Evolutionary conservation across 2,797 vertebrate genomes (phyloP), one percentile per base, ranked within the genome.

Genomic region (Cossypha polioptera): DNA sequence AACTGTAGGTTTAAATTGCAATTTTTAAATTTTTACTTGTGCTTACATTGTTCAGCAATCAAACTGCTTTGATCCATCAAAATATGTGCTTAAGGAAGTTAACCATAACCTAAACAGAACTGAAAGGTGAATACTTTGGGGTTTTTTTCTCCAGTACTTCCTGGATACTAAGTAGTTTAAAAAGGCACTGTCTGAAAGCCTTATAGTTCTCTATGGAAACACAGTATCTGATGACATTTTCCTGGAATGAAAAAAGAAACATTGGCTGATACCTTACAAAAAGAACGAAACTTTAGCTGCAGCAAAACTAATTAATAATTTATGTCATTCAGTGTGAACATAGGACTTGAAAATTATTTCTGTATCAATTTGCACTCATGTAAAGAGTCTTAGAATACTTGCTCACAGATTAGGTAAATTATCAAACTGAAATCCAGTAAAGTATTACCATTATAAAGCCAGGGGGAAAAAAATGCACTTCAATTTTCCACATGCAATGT

Each of bases 291-390:
- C 66, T 50, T 95, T 58, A 95, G 68, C 88, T 88, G 68, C 69
- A 71, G 83, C 9, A 36, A 91, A 86, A 48, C 86, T 87, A 73
- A 88, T 95, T 94, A 90, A 96, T 95, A 94, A 94, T 83, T 95
- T 75, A 95, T 86, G 68, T 51, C 67, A 92, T 69, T 43, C 93
- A 94, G 42, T 42, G 65, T 62, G 88, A 92, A 94, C 66, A 54
- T 1, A 58, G 59, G 22, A 86, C 83, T 95, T 87, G 90, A 63
- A 86, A 72, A 96, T 84, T 94, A 14, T 91, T 81, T 93, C 74
- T 55, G 3, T 90, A 93, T 83, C 85, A 81, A 91, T 92, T 94
- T 96, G 80, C 65, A 95, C 83, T 90, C 75, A 62, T 53, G 54
- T 80, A 89, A 81, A 88, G 35, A 75, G 72, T 38, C 50, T 78